Percentiles rank a stretch among this genome's conserved stretches.
Conservation (phyloP, 2,113 vertebrate genomes). For the Acinonyx jubatus region DNA sequence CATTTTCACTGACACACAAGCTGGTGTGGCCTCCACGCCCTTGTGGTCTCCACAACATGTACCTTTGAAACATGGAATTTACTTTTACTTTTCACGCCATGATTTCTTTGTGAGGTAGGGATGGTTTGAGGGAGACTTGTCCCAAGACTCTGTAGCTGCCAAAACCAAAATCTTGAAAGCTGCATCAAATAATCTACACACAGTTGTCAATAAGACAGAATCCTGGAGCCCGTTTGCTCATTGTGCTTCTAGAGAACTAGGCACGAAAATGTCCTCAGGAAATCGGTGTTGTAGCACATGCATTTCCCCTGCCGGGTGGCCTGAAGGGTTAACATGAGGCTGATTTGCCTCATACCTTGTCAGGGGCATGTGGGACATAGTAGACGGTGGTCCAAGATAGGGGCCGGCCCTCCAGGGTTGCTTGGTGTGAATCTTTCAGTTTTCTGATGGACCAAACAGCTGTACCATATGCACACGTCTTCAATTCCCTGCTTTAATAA, state of each 20-base stretch:
- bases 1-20: background rate
- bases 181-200: background rate
- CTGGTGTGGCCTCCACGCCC: rapidly evolving
- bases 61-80: background rate
- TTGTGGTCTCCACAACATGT: rapidly evolving
- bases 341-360: background rate
- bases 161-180: background rate
- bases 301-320: background rate
- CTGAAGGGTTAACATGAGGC: background rate
- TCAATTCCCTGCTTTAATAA: background rate
- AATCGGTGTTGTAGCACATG: background rate
- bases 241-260: background rate
- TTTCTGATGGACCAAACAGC: background rate
- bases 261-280: too few species aligned
- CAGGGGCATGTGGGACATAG: rapidly evolving
- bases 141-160: background rate
- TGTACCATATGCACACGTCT: background rate
- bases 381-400: rapidly evolving
- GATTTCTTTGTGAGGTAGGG: background rate
- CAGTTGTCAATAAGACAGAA: background rate
- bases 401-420: rapidly evolving
- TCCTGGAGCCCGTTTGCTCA: background rate
- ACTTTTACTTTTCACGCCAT: background rate
- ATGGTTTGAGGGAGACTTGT: rapidly evolving
- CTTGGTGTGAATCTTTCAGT: background rate